Evolutionary conservation across 2,113 vertebrate genomes (phyloP).

Genomic region (Catharus minimus): DNA sequence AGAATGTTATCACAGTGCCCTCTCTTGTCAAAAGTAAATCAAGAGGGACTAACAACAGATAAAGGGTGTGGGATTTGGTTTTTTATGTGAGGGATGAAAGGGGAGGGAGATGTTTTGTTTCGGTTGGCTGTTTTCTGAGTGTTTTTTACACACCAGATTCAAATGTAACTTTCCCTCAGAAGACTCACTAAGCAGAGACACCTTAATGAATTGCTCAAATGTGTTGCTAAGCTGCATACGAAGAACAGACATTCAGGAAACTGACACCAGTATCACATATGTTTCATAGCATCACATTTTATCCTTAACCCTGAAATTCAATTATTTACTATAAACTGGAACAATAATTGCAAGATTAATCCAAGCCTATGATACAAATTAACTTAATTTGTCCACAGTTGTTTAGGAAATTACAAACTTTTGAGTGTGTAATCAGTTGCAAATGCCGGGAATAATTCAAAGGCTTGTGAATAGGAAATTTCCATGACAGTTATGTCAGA

Average conservation of each 20-base stretch:
- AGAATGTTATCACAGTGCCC: slow-evolving; percentile 80
- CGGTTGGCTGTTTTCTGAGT: slow-evolving; percentile 38
- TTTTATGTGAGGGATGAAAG: neutral
- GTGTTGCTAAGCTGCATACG: slow-evolving; percentile 55
- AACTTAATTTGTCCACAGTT: slow-evolving; percentile 40
- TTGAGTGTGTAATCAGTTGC: neutral
- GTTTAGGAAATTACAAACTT: slow-evolving; percentile 49
- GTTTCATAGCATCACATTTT: slow-evolving; percentile 58
- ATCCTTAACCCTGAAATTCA: slow-evolving; percentile 62
- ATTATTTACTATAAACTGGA: slow-evolving; percentile 63
- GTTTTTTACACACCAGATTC: neutral
- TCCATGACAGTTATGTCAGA: neutral
- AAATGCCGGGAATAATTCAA: slow-evolving; percentile 48
- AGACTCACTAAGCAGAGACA: slow-evolving; percentile 51
- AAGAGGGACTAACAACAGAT: neutral
- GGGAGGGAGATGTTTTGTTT: slow-evolving; percentile 24
- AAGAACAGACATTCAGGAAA: slow-evolving; percentile 57
- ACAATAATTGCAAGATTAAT: slow-evolving; percentile 63
- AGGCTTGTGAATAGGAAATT: slow-evolving; percentile 12
- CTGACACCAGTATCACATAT: slow-evolving; percentile 44
- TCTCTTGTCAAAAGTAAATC: slow-evolving; percentile 75
- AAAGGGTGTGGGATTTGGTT: neutral
- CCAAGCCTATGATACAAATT: slow-evolving; percentile 27
- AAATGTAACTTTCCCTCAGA: slow-evolving; percentile 5
- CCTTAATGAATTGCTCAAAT: slow-evolving; percentile 61